Evolutionary conservation across 1,140 invertebrate species (phyloP), one percentile per base, ranked within the genome.

Genomic region (Drosophila nebulosa): DNA sequence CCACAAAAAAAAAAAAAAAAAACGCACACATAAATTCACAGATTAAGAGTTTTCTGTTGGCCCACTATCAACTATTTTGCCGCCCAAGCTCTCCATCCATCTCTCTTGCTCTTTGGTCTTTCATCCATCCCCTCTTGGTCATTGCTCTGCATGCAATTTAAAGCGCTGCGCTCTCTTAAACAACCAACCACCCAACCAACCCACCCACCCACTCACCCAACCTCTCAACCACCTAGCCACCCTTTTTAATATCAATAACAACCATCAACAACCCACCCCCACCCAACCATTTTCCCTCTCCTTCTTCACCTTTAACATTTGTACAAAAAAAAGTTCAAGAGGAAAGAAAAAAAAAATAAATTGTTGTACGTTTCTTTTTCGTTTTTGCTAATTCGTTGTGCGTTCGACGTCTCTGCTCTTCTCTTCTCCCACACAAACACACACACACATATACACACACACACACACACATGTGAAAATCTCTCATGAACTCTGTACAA

Each of bases 301-400:
- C 26, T 57, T 53, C 16, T 52, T 42, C 42, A 58, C 51, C 65
- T 74, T 22, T 39, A 59, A 74, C 74, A 73, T 76, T 77, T 85
- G 73, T 80, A 81, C 53, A 71, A 74, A 65, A 58, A 75, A 85
- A 78, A 86, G n/a, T n/a, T 81, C 78, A 18, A 32, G 10, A 16
- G 39, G 39, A 9, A 46, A n/a, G n/a, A 36, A 36, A 35, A 46
- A 46, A 46, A 46, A 3, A 83, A 88, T 88, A 86, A 80, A 69
- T 69, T 78, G 51, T 86, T 86, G 83, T 88, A 81, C 67, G 62
- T 74, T 69, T 76, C 72, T 71, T 46, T 77, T 84, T 83, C 76
- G 64, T 63, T 85, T 86, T 81, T 88, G 81, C 81, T 86, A 86
- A 86, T 86, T 86, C 72, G 64, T 74, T 86, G 81, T 81, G 81